phyloP scores from a whole-genome alignment of 1,140 invertebrate species.

The Hirudo medicinalis region DNA sequence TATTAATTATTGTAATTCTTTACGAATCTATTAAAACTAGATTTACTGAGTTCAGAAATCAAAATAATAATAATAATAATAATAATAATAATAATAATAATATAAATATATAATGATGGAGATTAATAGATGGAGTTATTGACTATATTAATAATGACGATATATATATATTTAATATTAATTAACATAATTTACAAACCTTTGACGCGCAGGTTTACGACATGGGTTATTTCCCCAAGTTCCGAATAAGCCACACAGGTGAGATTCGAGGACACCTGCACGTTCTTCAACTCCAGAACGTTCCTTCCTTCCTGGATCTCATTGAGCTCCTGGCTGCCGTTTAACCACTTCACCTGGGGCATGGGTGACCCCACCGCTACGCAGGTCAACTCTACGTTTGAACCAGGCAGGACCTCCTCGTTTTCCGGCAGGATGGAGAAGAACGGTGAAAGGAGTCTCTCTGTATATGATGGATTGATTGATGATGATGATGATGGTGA shows the following conservation, averaged over 20 bases:
- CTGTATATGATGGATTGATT: slow-evolving; percentile 42
- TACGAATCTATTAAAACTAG: too few relatives aligned
- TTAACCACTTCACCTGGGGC: slow-evolving; percentile 90
- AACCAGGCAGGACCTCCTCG: slow-evolving; percentile 76
- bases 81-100: too few relatives aligned
- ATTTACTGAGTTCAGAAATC: too few relatives aligned
- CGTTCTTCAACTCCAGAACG: slow-evolving; percentile 67
- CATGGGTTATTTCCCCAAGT: slow-evolving; percentile 76
- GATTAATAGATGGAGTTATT: too few relatives aligned
- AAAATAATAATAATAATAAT: too few relatives aligned
- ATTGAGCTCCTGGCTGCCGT: slow-evolving; percentile 58
- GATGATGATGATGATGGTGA: slow-evolving; percentile 2
- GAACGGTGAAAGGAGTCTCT: slow-evolving; percentile 77
- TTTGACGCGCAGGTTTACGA: slow-evolving; percentile 80
- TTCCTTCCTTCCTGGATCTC: slow-evolving; percentile 50
- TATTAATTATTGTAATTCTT: too few relatives aligned
- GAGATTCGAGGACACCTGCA: slow-evolving; percentile 83
- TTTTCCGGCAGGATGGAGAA: slow-evolving; percentile 80
- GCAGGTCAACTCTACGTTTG: slow-evolving; percentile 79
- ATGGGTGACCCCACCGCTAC: slow-evolving; percentile 92
- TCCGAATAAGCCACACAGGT: slow-evolving; percentile 90
- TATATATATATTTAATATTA: too few relatives aligned
- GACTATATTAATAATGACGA: too few relatives aligned
- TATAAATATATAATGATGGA: too few relatives aligned
- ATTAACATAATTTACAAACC: slow-evolving; percentile 55